These are phyloP conservation scores for Drosophila grimshawi DNA, from an alignment of 1,140 invertebrate species.

Conservation along the genomic window DNA sequence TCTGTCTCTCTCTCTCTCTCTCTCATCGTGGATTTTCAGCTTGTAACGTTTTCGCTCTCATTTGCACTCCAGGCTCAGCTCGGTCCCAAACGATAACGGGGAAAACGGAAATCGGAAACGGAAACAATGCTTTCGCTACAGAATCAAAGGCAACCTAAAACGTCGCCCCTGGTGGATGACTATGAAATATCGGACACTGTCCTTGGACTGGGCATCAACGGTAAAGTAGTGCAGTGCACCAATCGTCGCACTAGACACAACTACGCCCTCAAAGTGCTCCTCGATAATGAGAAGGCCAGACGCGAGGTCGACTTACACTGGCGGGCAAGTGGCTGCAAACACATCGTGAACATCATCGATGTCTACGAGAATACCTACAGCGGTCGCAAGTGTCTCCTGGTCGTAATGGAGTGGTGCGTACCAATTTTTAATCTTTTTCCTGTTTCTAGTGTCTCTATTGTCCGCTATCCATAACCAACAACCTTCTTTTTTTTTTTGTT, in stretches of 20 bases:
- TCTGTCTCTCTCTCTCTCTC: neutral
- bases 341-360: conserved; percentile 97
- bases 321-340: conserved; percentile 94
- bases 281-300: conserved; percentile 95
- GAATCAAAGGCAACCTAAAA: conserved; percentile 87
- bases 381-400: conserved; percentile 95
- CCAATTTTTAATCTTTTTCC: too few species aligned
- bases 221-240: conserved; percentile 94
- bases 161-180: conserved; percentile 93
- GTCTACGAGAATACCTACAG: conserved; percentile 98
- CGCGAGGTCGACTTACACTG: conserved; percentile 98
- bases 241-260: conserved; percentile 89
- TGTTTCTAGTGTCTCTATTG: too few species aligned
- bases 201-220: conserved; percentile 98
- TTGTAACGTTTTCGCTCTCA: neutral
- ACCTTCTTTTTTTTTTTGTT: too few species aligned
- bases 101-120: neutral
- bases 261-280: conserved; percentile 95
- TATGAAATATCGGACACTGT: conserved; percentile 97
- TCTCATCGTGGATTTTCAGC: neutral
- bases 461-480: too few species aligned
- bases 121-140: conserved; percentile 69
- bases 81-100: neutral
- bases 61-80: conserved; percentile 1
- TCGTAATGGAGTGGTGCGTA: conserved; percentile 98